Base-by-base conservation (phyloP, 53 echinoderm and acorn worm genomes). In the Holothuria leucospilota region DNA sequence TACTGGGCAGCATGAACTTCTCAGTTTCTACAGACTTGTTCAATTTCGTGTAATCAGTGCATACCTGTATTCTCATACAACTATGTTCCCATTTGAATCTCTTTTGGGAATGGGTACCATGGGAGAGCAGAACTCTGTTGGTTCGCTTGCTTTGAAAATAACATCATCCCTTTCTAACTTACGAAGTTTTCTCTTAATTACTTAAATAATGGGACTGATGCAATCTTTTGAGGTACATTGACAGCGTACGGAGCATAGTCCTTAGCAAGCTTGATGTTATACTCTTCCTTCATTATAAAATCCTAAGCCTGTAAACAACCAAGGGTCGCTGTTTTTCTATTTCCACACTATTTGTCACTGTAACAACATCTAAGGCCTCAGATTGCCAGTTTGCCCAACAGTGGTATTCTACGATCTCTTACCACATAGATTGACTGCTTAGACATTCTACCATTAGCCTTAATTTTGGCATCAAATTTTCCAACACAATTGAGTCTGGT, bases 41-140 rank as follows among this genome's bases (percentile, higher is more conserved):
- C 10, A 90, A 83, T 51, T 87, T 68, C n/a, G 74, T 90, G 46
- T 84, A 88, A 39, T 90, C 92, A 8, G 88, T 86, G 63, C 92
- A 94, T 26, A 94, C 84, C n/a, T n/a, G n/a, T 20, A 94, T 89
- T 27, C 89, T 71, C 2, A 91, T 82, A 25, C 79, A 3, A 59
- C 60, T 8, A 79, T 59, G 34, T 56, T 79, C 27, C 79, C 79
- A 13, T 66, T 28, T 56, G 82, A 82, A 29, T 89, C 86, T 18
- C 51, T 60, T 85, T 94, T 94, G 26, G 87, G 94, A 21, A 90
- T 87, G 18, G 68, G 59, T 9, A 93, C 93, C 59, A 93, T 90
- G 15, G 82, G 86, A 0, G 92, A 78, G 69, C 92, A 92, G 88
- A 92, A 94, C 20, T 84, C 85, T 23, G 91, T 92, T 3, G 34